Evolutionary conservation across 2,113 vertebrate species (phyloP).

Genomic region (Emydura subglobosa): DNA sequence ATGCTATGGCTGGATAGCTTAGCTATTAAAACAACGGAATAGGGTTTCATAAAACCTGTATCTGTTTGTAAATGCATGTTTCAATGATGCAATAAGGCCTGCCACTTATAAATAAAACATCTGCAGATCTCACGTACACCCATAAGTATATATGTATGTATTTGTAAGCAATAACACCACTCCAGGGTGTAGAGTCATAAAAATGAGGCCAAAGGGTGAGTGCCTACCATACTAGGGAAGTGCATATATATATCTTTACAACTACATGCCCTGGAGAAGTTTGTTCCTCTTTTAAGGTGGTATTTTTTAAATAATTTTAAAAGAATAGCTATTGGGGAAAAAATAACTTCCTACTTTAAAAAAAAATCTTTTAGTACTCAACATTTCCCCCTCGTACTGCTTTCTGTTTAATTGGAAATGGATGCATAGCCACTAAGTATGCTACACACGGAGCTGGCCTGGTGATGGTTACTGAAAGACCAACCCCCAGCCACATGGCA

Average conservation of each 20-base stretch:
- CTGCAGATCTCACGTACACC: slow-evolving; percentile 51
- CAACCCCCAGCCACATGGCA: background rate
- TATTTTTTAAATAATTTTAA: slow-evolving; percentile 50
- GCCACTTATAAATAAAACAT: slow-evolving; percentile 80
- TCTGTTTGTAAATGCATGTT: slow-evolving; percentile 66
- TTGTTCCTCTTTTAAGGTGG: slow-evolving; percentile 35
- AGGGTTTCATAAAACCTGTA: slow-evolving; percentile 73
- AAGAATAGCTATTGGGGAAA: background rate
- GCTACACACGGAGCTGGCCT: background rate
- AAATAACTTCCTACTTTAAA: slow-evolving; percentile 2
- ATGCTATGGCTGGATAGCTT: slow-evolving; percentile 77
- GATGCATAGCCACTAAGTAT: background rate
- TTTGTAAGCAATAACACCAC: slow-evolving; percentile 68
- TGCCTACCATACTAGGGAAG: slow-evolving; percentile 61
- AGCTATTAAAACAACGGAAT: slow-evolving; percentile 77
- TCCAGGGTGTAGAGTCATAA: slow-evolving; percentile 73
- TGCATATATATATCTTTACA: slow-evolving; percentile 74
- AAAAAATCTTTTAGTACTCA: slow-evolving; percentile 37
- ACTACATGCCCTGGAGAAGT: slow-evolving; percentile 63
- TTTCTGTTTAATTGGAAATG: slow-evolving; percentile 38
- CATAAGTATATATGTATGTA: slow-evolving; percentile 39
- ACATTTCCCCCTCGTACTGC: background rate
- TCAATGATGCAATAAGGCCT: slow-evolving; percentile 64
- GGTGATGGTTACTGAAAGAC: background rate
- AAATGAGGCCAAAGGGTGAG: slow-evolving; percentile 69